Conservation (phyloP, 2,113 vertebrate genomes). For the Misgurnus mizolepis region DNA sequence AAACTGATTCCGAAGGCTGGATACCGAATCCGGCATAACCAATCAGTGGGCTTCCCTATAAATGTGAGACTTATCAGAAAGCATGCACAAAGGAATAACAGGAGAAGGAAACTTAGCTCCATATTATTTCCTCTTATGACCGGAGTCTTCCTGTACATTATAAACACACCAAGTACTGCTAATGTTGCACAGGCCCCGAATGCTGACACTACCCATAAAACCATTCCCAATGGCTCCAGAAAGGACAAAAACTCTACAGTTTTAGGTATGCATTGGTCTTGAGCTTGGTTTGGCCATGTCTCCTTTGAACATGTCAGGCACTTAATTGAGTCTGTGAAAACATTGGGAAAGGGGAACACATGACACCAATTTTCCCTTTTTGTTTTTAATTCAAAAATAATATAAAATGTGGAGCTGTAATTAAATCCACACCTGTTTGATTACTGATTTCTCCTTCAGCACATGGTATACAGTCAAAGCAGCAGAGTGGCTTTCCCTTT, state of each 20-base stretch:
- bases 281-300: slow-evolving; percentile 70
- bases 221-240: slow-evolving; percentile 69
- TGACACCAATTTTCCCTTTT: not conserved
- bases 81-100: slow-evolving; percentile 60
- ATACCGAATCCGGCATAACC: slow-evolving; percentile 62
- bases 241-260: slow-evolving; percentile 70
- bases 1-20: slow-evolving; percentile 67
- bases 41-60: slow-evolving; percentile 62
- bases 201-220: slow-evolving; percentile 58
- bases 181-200: slow-evolving; percentile 64
- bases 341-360: slow-evolving; percentile 1
- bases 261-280: slow-evolving; percentile 69
- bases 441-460: slow-evolving; percentile 77
- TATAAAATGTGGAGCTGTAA: not conserved
- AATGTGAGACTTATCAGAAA: slow-evolving; percentile 65
- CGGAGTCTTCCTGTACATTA: slow-evolving; percentile 55
- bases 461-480: slow-evolving; percentile 79
- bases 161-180: slow-evolving; percentile 60
- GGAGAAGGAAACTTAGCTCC: slow-evolving; percentile 63
- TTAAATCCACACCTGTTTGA: slow-evolving; percentile 64
- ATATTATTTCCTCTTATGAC: slow-evolving; percentile 64
- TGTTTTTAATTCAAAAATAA: not conserved
- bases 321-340: slow-evolving; percentile 67
- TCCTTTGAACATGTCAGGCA: slow-evolving; percentile 69
- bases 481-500: slow-evolving; percentile 72